Percentiles rank a stretch among this genome's conserved stretches.
Conservation (phyloP, 1,140 invertebrate species). For the Scaptomyza pallida region DNA sequence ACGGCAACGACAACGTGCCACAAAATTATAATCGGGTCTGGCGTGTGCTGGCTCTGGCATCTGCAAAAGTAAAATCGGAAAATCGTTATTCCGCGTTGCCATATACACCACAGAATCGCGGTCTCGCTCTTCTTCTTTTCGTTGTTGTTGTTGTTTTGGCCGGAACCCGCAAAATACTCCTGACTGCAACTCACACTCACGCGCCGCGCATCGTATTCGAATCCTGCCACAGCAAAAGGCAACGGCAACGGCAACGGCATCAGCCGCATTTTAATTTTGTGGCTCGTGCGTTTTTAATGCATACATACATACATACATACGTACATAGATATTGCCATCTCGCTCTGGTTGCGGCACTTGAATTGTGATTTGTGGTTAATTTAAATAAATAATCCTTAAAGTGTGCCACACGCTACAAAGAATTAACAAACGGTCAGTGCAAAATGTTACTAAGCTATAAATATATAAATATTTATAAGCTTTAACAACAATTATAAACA, state of each 20-base stretch:
- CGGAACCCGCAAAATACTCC: slow-evolving; percentile 44
- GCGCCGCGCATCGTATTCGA: slow-evolving; percentile 63
- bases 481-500: too few species aligned
- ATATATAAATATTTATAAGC: too few species aligned
- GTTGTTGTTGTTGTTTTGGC: slow-evolving; percentile 10
- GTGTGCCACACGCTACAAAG: too few species aligned
- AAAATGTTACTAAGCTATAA: too few species aligned
- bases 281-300: slow-evolving; percentile 62
- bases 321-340: slow-evolving; percentile 7
- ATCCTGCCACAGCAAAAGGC: slow-evolving; percentile 54
- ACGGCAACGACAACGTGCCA: slow-evolving; percentile 3
- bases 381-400: slow-evolving; percentile 80
- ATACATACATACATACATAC: slow-evolving; percentile 22
- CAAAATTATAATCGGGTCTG: slow-evolving; percentile 70
- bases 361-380: slow-evolving; percentile 72
- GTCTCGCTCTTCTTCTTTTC: neutral
- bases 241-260: slow-evolving; percentile 32
- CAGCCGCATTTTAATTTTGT: slow-evolving; percentile 74
- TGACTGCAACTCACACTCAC: slow-evolving; percentile 63
- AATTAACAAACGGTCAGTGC: too few species aligned
- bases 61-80: slow-evolving; percentile 60
- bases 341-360: slow-evolving; percentile 16
- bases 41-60: slow-evolving; percentile 33
- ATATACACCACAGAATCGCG: slow-evolving; percentile 81
- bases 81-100: slow-evolving; percentile 68